Conservation (phyloP, 2,888 invertebrate species). For the Molorchus minor region DNA sequence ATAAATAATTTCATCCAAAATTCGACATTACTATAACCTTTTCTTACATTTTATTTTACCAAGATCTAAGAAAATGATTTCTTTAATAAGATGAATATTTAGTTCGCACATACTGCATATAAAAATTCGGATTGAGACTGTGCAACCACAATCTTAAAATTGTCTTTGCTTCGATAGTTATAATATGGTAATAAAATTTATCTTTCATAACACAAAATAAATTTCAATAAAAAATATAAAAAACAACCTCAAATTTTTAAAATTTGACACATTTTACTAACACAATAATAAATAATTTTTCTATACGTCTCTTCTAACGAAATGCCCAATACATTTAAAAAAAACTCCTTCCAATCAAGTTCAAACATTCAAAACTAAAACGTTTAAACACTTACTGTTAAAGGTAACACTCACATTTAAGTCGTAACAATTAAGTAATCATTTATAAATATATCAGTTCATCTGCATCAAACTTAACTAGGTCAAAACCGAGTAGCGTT, state of each 20-base stretch:
- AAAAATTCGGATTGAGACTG: conserved; percentile 52
- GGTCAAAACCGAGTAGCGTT: conserved; percentile 64
- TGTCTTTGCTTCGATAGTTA: conserved; percentile 38
- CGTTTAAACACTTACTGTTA: conserved; percentile 38
- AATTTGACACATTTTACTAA: neutral
- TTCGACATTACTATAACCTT: too few species aligned
- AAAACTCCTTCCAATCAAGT: conserved; percentile 28
- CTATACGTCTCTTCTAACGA: too few species aligned
- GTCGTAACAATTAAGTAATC: conserved; percentile 42
- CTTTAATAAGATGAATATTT: too few species aligned
- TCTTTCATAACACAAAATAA: conserved; percentile 29
- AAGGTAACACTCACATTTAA: conserved; percentile 41
- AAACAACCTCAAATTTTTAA: neutral
- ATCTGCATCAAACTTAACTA: conserved; percentile 52
- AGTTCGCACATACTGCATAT: conserved; percentile 15
- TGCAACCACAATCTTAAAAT: conserved; percentile 41
- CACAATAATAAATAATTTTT: conserved; percentile 1
- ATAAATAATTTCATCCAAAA: too few species aligned
- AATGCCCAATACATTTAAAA: conserved; percentile 12
- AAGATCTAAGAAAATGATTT: neutral
- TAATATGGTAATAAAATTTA: conserved; percentile 29
- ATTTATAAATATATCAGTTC: conserved; percentile 56
- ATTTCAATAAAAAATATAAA: conserved; percentile 22
- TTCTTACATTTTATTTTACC: neutral
- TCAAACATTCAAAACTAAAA: conserved; percentile 26